These are phyloP conservation scores for Autographa gamma DNA, from an alignment of 2,888 invertebrate species.

Conservation along the genomic window DNA sequence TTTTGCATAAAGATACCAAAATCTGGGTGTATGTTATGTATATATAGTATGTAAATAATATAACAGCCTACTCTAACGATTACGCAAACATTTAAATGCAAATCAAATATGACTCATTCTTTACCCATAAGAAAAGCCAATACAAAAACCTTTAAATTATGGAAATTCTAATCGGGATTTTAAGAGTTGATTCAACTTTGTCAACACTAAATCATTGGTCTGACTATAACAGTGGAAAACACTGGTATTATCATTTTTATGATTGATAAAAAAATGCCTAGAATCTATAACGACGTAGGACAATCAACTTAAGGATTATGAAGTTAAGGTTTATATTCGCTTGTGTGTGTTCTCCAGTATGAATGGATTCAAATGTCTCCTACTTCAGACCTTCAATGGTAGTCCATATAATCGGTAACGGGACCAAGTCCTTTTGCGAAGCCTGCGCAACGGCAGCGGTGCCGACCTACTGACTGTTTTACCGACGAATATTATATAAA, in stretches of 20 bases:
- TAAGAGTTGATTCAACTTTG: slow-evolving; percentile 5
- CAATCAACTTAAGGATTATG: neutral
- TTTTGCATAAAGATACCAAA: neutral
- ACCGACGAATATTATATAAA: slow-evolving; percentile 27
- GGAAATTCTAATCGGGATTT: neutral
- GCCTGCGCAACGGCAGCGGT: slow-evolving; percentile 32
- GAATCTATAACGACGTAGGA: neutral
- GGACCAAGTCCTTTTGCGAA: slow-evolving; percentile 58
- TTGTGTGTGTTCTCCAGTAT: neutral
- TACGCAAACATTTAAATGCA: neutral
- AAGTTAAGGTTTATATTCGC: accelerated
- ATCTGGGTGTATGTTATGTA: neutral
- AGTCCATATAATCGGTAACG: slow-evolving; percentile 59
- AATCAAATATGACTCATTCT: neutral
- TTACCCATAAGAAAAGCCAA: neutral
- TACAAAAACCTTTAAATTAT: neutral
- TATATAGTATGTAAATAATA: neutral
- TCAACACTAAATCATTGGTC: neutral
- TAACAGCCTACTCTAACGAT: neutral
- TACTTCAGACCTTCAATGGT: slow-evolving; percentile 42
- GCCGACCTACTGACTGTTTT: slow-evolving; percentile 33
- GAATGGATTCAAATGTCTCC: slow-evolving; percentile 45
- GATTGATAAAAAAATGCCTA: neutral
- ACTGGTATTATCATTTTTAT: neutral
- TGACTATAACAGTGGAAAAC: neutral